Percentiles rank a stretch among this genome's conserved stretches.
These are phyloP conservation scores for Ibidorhyncha struthersii DNA, from an alignment of 2,113 vertebrate genomes.

Conservation along the genomic window DNA sequence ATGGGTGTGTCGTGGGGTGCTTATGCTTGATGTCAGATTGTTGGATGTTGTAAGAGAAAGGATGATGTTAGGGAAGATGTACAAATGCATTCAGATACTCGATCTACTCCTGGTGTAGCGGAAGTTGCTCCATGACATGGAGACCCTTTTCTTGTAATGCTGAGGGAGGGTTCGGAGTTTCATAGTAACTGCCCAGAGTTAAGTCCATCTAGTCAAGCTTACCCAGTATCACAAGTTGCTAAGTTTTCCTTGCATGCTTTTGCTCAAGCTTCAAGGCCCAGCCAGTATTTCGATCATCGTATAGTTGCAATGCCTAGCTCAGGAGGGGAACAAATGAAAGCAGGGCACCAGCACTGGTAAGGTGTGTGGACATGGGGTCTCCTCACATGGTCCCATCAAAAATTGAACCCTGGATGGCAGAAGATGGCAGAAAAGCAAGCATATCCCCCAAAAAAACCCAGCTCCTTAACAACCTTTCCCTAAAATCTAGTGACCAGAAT, in stretches of 20 bases:
- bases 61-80: background rate
- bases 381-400: background rate
- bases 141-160: background rate
- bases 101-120: background rate
- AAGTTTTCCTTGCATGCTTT: background rate
- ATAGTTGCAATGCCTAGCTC: background rate
- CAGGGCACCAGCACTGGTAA: background rate
- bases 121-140: background rate
- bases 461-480: background rate
- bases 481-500: background rate
- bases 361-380: background rate
- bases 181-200: background rate
- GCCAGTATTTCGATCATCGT: background rate
- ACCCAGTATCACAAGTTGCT: background rate
- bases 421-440: background rate
- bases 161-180: background rate
- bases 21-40: background rate
- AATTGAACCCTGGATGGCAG: background rate
- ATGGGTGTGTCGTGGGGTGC: accelerated
- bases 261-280: background rate
- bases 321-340: background rate
- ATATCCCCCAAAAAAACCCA: background rate
- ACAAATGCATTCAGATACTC: background rate
- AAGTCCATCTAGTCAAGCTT: background rate
- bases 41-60: background rate